Base-by-base conservation (phyloP, 2,113 vertebrate species). In the Rhinolophus ferrumequinum region DNA sequence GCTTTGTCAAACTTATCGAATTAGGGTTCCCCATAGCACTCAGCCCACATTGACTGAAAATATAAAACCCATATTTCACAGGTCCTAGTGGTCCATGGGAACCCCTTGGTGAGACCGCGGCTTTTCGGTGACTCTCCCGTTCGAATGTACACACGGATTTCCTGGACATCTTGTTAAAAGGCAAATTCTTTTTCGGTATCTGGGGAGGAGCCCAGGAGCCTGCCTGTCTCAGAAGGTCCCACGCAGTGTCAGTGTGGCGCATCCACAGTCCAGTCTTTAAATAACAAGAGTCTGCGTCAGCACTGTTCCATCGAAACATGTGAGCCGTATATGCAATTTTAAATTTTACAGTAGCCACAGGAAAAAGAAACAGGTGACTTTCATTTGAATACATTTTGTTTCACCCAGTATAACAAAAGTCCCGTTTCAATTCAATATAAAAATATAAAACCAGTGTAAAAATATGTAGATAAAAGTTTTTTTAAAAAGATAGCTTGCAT, bases 251-350 rank as follows among this genome's bases (percentile, higher is more conserved):
- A 2, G 0, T 12, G 15, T 2, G 41, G 41, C 41, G 5, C 4
- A 44, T 16, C 28, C 10, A 21, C 0, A 10, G 69, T 33, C 38
- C 30, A 12, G 0, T 12, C 22, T 62, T 15, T n/a, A 56, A 33
- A 44, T 41, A 15, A 30, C 70, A 22, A 26, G 41, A 18, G 64
- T 41, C 33, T 4, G 35, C 52, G 60, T 41, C n/a, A 19, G 19
- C 18, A 2, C 12, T 1, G 26, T 50, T 35, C 22, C 4, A 3
- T 13, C 19, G 62, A 72, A 41, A n/a, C 21, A 60, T 16, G 22
- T 47, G 44, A 92, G n/a, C 70, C 9, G 2, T 14, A 11, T 0
- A 18, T 3, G 13, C 24, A 47, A 60, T 33, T 70, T 58, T 6
- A 58, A 26, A 16, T 41, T 35, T 47, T 62, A 58, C 38, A 54